Evolutionary conservation across 2,797 vertebrate species (phyloP), one percentile per base, ranked within the genome.

Genomic region (Brotula barbata): DNA sequence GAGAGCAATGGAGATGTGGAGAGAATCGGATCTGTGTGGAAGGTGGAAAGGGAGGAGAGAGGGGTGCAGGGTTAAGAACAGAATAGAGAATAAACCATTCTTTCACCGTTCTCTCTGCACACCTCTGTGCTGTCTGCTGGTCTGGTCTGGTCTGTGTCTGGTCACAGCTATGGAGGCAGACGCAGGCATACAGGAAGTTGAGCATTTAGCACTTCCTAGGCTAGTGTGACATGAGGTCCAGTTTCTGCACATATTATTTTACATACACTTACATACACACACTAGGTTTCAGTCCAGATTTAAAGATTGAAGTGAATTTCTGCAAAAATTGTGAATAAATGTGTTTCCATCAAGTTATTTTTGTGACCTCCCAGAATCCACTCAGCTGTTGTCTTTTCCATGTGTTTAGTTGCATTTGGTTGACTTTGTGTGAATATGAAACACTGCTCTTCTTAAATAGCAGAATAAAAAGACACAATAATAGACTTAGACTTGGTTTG

Each of bases 121-220:
- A 76, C 58, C 62, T 75, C 41, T 1, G 25, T 6, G n/a, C 59
- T 65, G 59, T 67, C 56, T 61, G 50, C n/a, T n/a, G n/a, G n/a
- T n/a, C 58, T 41, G 71, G 65, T 67, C 79, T 85, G 80, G 68
- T 82, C 69, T 68, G 62, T 73, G 79, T 88, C 81, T 45, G 57
- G 47, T 43, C 78, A 73, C 81, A 80, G 80, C 81, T 85, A 78
- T 23, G 45, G 56, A 77, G 69, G 78, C 40, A 40, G 31, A 78
- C 59, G 55, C 65, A 69, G 73, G 76, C 75, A 23, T 65, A 57
- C 81, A 87, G 84, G 84, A 89, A 88, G 85, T 82, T 44, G 47
- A 67, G 57, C 69, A 76, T 84, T 85, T 82, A 76, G 81, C 67
- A 79, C 71, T 88, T 87, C 84, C 84, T 87, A 61, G 44, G 37